phyloP scores from a whole-genome alignment of 2,113 vertebrate species.

The Neoarius graeffei region DNA sequence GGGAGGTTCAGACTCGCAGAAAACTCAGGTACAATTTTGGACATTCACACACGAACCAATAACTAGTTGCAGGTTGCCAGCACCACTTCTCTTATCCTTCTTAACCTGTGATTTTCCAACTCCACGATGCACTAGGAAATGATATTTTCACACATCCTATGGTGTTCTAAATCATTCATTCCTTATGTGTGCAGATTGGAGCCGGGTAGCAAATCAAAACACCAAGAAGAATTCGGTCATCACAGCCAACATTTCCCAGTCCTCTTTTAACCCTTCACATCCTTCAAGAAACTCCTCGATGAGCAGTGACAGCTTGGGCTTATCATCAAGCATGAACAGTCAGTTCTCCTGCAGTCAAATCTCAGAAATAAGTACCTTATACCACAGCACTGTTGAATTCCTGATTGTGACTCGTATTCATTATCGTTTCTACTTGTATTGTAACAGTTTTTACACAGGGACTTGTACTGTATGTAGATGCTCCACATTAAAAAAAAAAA shows the following conservation, averaged over 20 bases:
- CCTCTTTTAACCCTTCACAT: background rate
- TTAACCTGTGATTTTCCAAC: background rate
- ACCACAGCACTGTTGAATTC: background rate
- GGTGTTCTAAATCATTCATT: background rate
- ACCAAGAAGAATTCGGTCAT: slow-evolving; percentile 42
- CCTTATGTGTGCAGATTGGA: slow-evolving; percentile 67
- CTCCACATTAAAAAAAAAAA: background rate
- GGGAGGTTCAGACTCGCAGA: slow-evolving; percentile 86
- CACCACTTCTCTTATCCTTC: background rate
- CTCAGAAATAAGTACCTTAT: background rate
- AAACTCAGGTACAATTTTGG: slow-evolving; percentile 79
- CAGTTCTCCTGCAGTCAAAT: slow-evolving; percentile 11
- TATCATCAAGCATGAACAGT: slow-evolving; percentile 52
- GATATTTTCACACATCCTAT: background rate
- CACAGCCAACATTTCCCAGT: slow-evolving; percentile 24
- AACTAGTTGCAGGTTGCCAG: background rate
- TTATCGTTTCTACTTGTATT: background rate
- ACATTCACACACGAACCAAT: background rate
- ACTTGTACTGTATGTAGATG: background rate
- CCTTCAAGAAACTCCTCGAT: slow-evolving; percentile 61
- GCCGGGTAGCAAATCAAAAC: slow-evolving; percentile 66
- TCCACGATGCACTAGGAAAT: background rate
- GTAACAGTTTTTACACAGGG: background rate
- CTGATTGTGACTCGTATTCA: background rate
- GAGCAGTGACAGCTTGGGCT: slow-evolving; percentile 47